Percentiles rank a stretch among this genome's conserved stretches.
phyloP scores from a whole-genome alignment of 2,113 vertebrate genomes.

The Petromus typicus region DNA sequence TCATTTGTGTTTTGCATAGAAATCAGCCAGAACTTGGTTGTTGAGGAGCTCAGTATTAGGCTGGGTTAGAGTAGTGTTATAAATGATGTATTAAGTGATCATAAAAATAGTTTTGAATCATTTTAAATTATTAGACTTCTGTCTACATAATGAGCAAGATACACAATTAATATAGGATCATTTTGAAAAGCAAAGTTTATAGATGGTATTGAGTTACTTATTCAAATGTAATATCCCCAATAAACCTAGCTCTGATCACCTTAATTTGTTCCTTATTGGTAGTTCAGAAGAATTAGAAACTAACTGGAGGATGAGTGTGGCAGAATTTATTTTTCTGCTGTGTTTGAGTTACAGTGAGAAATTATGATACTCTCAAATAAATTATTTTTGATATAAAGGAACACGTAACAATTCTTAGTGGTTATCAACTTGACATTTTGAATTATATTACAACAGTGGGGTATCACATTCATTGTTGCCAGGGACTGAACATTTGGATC shows the following conservation, averaged over 20 bases:
- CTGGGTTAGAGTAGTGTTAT: not conserved
- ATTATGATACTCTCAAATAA: conserved; percentile 2
- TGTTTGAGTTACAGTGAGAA: conserved; percentile 26
- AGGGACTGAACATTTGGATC: not conserved
- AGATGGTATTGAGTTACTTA: not conserved
- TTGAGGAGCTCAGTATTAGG: not conserved
- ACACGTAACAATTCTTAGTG: not conserved
- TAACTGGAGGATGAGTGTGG: not conserved
- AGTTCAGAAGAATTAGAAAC: not conserved
- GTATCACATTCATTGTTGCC: not conserved
- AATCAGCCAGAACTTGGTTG: not conserved
- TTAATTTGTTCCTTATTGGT: conserved; percentile 39
- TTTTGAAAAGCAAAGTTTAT: conserved; percentile 21
- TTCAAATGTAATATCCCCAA: not conserved
- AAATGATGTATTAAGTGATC: conserved; percentile 24
- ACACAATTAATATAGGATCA: not conserved
- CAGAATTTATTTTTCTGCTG: conserved; percentile 47
- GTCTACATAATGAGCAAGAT: not conserved
- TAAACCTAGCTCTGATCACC: conserved; percentile 22
- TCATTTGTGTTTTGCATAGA: not conserved
- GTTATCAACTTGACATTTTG: not conserved
- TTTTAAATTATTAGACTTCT: not conserved
- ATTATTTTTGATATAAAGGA: conserved; percentile 20
- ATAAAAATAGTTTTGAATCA: conserved; percentile 29
- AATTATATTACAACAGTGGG: not conserved